These are phyloP conservation scores for Vanessa atalanta DNA, from an alignment of 1,140 invertebrate species.

Conservation along the genomic window DNA sequence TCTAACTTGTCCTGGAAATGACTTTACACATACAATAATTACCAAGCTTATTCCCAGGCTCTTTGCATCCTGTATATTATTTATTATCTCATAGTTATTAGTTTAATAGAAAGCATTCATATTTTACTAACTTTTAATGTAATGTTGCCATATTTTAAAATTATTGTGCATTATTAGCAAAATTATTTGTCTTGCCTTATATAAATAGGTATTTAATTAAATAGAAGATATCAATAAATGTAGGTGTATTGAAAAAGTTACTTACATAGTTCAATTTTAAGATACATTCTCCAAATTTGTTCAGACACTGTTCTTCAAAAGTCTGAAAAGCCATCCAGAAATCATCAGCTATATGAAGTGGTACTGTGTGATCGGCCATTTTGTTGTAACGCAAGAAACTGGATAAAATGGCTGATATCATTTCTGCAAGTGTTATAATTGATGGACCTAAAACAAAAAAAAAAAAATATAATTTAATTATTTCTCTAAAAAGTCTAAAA, in stretches of 20 bases:
- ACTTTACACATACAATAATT: too few species aligned
- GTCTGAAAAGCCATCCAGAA: slow-evolving; percentile 59
- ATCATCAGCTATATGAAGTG: slow-evolving; percentile 59
- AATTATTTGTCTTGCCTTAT: too few species aligned
- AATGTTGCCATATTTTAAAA: too few species aligned
- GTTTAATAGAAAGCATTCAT: too few species aligned
- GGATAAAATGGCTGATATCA: slow-evolving; percentile 65
- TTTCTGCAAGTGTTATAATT: slow-evolving; percentile 62
- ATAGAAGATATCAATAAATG: neutral
- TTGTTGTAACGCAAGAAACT: slow-evolving; percentile 60
- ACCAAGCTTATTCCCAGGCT: too few species aligned
- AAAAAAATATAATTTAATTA: neutral
- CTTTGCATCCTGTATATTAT: too few species aligned
- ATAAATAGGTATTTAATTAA: too few species aligned
- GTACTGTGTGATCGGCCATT: slow-evolving; percentile 73
- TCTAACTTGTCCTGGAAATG: too few species aligned
- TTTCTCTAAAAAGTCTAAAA: neutral
- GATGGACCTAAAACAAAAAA: slow-evolving; percentile 60
- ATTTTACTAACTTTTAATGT: too few species aligned
- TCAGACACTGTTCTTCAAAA: slow-evolving; percentile 62
- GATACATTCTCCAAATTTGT: slow-evolving; percentile 62
- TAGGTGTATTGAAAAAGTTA: slow-evolving; percentile 23
- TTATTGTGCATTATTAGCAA: too few species aligned
- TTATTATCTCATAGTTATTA: too few species aligned
- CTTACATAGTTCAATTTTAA: slow-evolving; percentile 68